Conservation (phyloP, 2,888 invertebrate species). For the Ceratothoa steindachneri region DNA sequence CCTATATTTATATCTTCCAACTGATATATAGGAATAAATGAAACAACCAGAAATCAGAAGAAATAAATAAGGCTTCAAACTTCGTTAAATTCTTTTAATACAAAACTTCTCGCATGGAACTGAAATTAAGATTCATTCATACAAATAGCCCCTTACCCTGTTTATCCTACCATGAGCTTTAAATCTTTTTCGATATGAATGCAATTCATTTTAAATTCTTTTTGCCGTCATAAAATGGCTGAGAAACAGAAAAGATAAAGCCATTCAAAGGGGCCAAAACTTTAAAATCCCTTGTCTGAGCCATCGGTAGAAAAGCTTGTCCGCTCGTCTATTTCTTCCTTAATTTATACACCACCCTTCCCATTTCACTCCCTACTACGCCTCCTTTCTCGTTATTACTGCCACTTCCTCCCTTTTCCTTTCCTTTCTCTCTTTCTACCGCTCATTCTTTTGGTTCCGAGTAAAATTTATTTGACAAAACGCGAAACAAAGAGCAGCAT, state of each 20-base stretch:
- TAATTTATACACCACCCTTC: no score
- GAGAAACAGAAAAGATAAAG: slow-evolving; percentile 2
- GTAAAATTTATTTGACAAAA: slow-evolving; percentile 11
- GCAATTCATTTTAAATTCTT: slow-evolving; percentile 9
- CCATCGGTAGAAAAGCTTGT: not conserved
- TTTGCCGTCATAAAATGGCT: not conserved
- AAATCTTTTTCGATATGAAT: not conserved
- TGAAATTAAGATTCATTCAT: no score
- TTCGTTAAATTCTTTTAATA: no score
- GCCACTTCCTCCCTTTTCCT: not conserved
- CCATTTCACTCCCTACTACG: no score
- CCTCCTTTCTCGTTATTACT: not conserved
- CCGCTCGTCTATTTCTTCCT: not conserved
- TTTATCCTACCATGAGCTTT: no score
- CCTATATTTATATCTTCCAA: no score
- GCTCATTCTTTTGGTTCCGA: not conserved
- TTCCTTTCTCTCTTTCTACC: not conserved
- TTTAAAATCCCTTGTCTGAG: slow-evolving; percentile 5
- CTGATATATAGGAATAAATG: no score
- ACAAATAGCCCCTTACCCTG: no score
- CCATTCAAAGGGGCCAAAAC: not conserved
- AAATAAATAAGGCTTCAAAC: no score
- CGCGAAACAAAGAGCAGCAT: slow-evolving; percentile 6
- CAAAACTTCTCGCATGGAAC: no score
- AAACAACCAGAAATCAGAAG: no score